Base-by-base conservation (phyloP, 2,113 vertebrate species). In the Lampris megalopsis region DNA sequence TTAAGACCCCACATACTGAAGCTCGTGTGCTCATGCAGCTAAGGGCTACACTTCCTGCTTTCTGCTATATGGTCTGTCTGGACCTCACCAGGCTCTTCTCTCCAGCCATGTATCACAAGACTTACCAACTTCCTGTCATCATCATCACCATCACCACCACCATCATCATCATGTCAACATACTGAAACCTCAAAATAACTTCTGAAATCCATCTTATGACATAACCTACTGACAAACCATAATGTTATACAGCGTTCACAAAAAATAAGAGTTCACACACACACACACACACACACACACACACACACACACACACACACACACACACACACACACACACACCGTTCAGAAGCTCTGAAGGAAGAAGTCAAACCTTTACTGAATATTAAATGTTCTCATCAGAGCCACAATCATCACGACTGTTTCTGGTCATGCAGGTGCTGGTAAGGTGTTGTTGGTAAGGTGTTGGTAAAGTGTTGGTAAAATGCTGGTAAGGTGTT, bases 91-190 rank as follows among this genome's bases (percentile, higher is more conserved):
- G 50, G 9, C 50, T 52, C 50, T 10, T 52, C 50, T 10, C 11
- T 52, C 50, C 11, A 13, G 9, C 1, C 9, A 52, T 52, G 11
- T 13, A 52, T 52, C 3, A 3, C 50, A 11, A 11, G 50, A 35
- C 4, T 40, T 3, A 7, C 8, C 9, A 24, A 61, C 52, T 37
- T 49, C 41, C 73, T 58, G 54, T 73, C 53, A 59, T 60, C 61
- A 77, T 52, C 74, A 69, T 59, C 68, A 63, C 36, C 73, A 54
- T 60, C 69, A 74, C 9, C 73, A 63, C 59, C 59, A 77, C 57
- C n/a, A 47, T 37, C 1, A 9, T 77, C 40, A 2, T 38, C 65
- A 47, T 56, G 62, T 63, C 63, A 74, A 85, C 89, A 66, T 89
- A 82, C 79, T 2, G 2, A 68, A 79, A 81, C 59, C 83, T 56